Percentiles rank a stretch among this genome's conserved stretches.
Conservation (phyloP, 2,113 vertebrate species). For the Mormoops blainvillei region DNA sequence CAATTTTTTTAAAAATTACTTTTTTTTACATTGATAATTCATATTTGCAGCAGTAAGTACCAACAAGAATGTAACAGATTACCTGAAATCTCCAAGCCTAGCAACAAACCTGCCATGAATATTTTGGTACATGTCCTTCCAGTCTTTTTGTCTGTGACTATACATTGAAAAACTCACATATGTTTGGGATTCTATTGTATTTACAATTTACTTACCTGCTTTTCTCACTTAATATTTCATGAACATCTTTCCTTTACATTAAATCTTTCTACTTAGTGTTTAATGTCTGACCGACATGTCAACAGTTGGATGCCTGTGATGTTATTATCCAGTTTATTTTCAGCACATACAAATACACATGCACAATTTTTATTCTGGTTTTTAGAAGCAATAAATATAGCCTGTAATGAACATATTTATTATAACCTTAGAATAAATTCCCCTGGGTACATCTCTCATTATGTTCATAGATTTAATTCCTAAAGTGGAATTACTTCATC, state of each 20-base stretch:
- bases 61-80: neutral
- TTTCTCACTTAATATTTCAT: constrained; percentile 1
- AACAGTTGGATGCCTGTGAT: neutral
- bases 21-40: neutral
- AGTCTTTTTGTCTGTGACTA: neutral
- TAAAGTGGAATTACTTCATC: neutral
- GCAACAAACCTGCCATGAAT: neutral
- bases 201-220: neutral
- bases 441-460: neutral
- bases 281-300: neutral
- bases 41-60: neutral
- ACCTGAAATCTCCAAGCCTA: neutral
- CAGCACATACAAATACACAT: neutral
- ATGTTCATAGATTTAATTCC: neutral
- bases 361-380: neutral
- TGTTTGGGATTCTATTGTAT: neutral
- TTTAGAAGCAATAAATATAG: neutral
- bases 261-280: neutral
- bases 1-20: neutral
- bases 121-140: neutral
- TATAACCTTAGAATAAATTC: constrained; percentile 9
- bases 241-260: neutral
- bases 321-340: neutral
- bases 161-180: neutral
- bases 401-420: neutral